These are phyloP conservation scores for Hylaeus anthracinus DNA, from an alignment of 1,140 invertebrate genomes.

Conservation along the genomic window DNA sequence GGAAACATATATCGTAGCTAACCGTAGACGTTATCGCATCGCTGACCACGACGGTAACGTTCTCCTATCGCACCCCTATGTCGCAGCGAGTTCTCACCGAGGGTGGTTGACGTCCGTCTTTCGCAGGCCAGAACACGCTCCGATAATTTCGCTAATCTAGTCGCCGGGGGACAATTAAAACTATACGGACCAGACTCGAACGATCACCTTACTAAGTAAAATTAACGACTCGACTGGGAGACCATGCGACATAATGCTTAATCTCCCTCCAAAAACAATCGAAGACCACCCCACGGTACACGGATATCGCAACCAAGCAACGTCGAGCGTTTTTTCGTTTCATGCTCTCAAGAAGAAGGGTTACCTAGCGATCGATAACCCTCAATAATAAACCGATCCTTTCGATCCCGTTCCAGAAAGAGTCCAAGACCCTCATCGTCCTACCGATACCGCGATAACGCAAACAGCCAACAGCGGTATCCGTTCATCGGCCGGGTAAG, in stretches of 20 bases:
- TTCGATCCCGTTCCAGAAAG: background rate
- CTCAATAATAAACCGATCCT: background rate
- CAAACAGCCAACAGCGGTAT: constrained; percentile 59
- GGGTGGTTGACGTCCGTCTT: constrained; percentile 52
- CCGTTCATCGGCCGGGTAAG: constrained; percentile 57
- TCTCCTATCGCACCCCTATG: constrained; percentile 61
- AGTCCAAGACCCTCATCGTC: constrained; percentile 1
- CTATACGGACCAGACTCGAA: background rate
- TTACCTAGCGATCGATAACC: background rate
- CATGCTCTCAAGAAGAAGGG: background rate
- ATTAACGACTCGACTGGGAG: constrained; percentile 7
- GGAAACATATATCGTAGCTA: constrained; percentile 34
- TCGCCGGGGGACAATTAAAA: constrained; percentile 29
- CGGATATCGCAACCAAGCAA: too few relatives aligned
- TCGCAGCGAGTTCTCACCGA: constrained; percentile 45
- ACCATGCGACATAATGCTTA: background rate
- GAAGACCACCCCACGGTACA: too few relatives aligned
- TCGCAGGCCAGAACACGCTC: constrained; percentile 39
- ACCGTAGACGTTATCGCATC: constrained; percentile 48
- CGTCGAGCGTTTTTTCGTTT: background rate
- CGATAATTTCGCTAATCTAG: constrained; percentile 45
- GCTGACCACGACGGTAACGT: constrained; percentile 35
- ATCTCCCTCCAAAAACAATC: too few relatives aligned
- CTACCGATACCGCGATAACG: constrained; percentile 66
- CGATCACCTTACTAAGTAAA: background rate